Conservation (phyloP, 2,888 invertebrate genomes). For the Limenitis camilla region DNA sequence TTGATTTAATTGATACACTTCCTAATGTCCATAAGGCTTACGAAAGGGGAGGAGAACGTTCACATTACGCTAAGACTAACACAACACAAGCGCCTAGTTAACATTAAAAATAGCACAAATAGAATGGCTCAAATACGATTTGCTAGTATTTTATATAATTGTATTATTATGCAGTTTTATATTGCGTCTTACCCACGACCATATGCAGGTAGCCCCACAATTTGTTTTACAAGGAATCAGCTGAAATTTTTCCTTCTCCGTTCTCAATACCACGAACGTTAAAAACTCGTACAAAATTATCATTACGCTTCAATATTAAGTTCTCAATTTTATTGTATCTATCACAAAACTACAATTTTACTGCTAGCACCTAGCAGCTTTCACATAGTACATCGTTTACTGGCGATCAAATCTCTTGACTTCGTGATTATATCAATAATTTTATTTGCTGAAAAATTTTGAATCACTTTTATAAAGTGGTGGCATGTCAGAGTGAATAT, state of each 20-base stretch:
- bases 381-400: constrained; percentile 47
- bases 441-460: constrained; percentile 26
- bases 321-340: constrained; percentile 68
- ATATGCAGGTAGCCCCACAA: constrained; percentile 9
- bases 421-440: constrained; percentile 46
- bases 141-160: constrained; percentile 54
- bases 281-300: constrained; percentile 63
- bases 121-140: constrained; percentile 61
- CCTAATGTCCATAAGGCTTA: constrained; percentile 1
- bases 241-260: constrained; percentile 11
- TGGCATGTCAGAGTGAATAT: constrained; percentile 23
- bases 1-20: constrained; percentile 1
- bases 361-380: constrained; percentile 69
- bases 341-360: constrained; percentile 71
- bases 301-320: constrained; percentile 19
- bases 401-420: constrained; percentile 49
- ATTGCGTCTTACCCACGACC: constrained; percentile 43
- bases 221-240: constrained; percentile 19
- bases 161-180: constrained; percentile 55
- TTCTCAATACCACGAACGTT: constrained; percentile 31
- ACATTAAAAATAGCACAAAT: constrained; percentile 64
- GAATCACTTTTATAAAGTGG: constrained; percentile 44
- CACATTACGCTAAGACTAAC: constrained; percentile 51
- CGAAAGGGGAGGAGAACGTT: constrained; percentile 39
- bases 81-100: constrained; percentile 69